Base-by-base conservation (phyloP, 2,888 invertebrate genomes). In the Temnothorax rugatulus region DNA sequence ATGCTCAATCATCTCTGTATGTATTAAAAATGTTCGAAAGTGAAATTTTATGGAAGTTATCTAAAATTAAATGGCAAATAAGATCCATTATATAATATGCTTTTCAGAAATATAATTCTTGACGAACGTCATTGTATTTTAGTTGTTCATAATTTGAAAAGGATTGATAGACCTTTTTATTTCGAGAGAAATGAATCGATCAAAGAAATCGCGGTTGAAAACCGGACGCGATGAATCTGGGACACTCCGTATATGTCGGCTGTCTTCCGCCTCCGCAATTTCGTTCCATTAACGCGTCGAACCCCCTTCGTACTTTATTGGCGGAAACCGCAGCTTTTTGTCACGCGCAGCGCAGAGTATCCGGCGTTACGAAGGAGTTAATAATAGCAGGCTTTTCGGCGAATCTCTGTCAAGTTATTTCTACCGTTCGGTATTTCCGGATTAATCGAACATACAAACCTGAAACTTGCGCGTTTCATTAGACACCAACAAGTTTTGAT, bases 241-340 rank as follows among this genome's bases (percentile, higher is more conserved):
- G 8, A 76, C 77, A 75, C 77, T 82, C 57, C 34, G 75, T 76
- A 84, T 86, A 81, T 86, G 84, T 90, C 84, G 83, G 69, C 87
- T 59, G 84, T 82, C 87, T 84, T 88, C 85, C 86, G 83, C 21
- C 69, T 34, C 74, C 59, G 73, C 79, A 76, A 84, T 85, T 88
- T 85, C 82, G 84, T 84, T 86, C 83, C 89, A 86, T 90, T 90
- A 89, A 81, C 77, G 86, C 84, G 61, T 64, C 77, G 83, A 66
- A 76, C 74, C 54, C 59, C 38, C 69, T 34, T 77, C 54, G 34
- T 41, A 34, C 79, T 88, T 89, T 88, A 82, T 89, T 86, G 84
- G 73, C 75, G 75, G 59, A 64, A 69, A 59, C 59, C 69, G 11
- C 61, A 29, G 69, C 29, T 82, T 77, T 82, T 76, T 50, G 50